Base-by-base conservation (phyloP, 2,888 invertebrate genomes). In the Lottia gigantea region DNA sequence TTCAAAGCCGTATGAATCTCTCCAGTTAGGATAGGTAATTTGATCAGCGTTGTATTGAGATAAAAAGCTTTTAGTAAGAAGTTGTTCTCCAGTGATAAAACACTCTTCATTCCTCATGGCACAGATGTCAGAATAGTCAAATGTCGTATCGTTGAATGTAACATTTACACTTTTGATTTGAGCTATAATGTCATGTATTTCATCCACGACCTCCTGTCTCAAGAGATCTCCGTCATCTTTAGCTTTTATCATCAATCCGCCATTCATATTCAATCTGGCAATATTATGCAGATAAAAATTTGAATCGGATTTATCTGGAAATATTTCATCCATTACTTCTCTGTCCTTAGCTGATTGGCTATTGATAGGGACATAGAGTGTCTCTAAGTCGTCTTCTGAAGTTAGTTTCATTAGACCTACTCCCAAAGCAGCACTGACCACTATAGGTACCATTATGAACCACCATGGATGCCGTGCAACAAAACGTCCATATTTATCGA, bases 321-420 rank as follows among this genome's bases (percentile, higher is more conserved):
- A 81, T n/a, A 78, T 40, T 2, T 46, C 46, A 23, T 63, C 40
- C 2, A 79, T 46, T n/a, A 49, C 64, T 11, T 71, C 71, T 63
- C 75, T 74, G 62, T 85, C 83, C 55, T 74, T 71, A n/a, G 71
- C 65, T 2, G 84, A 80, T 25, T 76, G 79, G 68, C 82, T 81
- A 61, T 77, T 79, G n/a, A 76, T 77, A 4, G 84, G 83, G 3
- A 81, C 77, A 67, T 82, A 82, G 1, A 84, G 74, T 8, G 71
- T 72, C 26, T 78, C 77, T 8, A 82, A 67, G 66, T 80, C 76
- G 16, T 74, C 77, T 45, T 80, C 83, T 11, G 74, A 70, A 8
- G 73, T 64, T 23, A 84, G 40, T 71, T 55, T 55, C 23, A 55
- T 12, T 23, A 55, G 23, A 23, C 55, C 55, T 55, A 55, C 11